Evolutionary conservation across 2,888 invertebrate species (phyloP).

Genomic region (Dendrolimus houi): DNA sequence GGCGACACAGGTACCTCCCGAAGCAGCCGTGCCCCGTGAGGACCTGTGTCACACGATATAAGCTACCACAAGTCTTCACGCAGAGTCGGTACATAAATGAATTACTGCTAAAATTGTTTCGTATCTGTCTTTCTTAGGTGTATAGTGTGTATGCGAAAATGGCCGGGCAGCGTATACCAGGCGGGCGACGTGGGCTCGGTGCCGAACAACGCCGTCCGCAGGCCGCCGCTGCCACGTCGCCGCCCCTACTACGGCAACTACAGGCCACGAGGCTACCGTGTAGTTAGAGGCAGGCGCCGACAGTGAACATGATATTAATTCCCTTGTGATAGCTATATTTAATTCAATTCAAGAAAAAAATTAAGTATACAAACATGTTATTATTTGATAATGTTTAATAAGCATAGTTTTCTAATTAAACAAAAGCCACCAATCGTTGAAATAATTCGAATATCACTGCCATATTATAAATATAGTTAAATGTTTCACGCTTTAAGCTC

Average conservation of each 20-base stretch:
- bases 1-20: too few relatives aligned
- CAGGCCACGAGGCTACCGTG: conserved; percentile 16
- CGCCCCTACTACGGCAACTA: conserved; percentile 12
- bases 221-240: conserved; percentile 13
- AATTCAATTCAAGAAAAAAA: background rate
- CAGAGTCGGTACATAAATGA: too few relatives aligned
- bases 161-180: conserved; percentile 27
- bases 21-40: too few relatives aligned
- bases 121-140: conserved; percentile 33
- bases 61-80: too few relatives aligned
- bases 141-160: conserved; percentile 56
- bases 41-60: too few relatives aligned
- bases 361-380: too few relatives aligned
- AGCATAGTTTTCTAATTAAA: conserved; percentile 1
- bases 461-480: conserved; percentile 6
- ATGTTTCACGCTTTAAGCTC: background rate
- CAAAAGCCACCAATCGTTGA: conserved; percentile 4
- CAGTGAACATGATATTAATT: conserved; percentile 15
- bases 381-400: background rate
- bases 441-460: conserved; percentile 6
- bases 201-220: conserved; percentile 43
- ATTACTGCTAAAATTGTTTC: background rate
- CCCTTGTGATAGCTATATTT: conserved; percentile 11
- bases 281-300: conserved; percentile 38
- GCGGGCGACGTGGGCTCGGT: conserved; percentile 37